These are phyloP conservation scores for Malurus leucopterus DNA, from an alignment of 2,797 vertebrate species.

Conservation along the genomic window DNA sequence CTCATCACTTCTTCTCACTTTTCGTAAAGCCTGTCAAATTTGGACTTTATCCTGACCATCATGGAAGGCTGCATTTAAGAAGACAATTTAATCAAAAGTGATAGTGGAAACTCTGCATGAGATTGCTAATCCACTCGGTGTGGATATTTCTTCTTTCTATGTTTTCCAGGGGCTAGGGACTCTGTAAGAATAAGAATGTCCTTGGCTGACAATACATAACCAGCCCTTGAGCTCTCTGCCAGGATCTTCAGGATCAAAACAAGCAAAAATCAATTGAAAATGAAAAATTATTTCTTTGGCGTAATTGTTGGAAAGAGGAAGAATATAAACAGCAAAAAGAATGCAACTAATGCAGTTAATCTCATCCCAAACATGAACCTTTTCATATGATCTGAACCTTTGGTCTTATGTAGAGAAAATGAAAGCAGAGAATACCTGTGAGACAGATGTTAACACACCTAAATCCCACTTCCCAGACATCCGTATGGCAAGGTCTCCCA, in stretches of 20 bases:
- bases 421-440: background rate
- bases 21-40: background rate
- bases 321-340: background rate
- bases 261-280: background rate
- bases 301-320: background rate
- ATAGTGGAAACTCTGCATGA: background rate
- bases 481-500: background rate
- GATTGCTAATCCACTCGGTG: background rate
- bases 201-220: background rate
- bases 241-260: background rate
- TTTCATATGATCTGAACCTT: background rate
- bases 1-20: background rate
- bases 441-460: background rate
- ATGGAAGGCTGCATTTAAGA: background rate
- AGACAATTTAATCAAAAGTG: background rate
- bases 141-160: background rate
- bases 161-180: background rate
- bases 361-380: background rate
- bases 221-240: background rate
- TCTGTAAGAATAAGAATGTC: background rate
- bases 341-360: background rate
- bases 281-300: background rate
- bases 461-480: background rate
- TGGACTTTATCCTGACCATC: background rate
- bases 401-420: background rate